Base-by-base conservation (phyloP, 2,888 invertebrate species). In the Metalampra italica region DNA sequence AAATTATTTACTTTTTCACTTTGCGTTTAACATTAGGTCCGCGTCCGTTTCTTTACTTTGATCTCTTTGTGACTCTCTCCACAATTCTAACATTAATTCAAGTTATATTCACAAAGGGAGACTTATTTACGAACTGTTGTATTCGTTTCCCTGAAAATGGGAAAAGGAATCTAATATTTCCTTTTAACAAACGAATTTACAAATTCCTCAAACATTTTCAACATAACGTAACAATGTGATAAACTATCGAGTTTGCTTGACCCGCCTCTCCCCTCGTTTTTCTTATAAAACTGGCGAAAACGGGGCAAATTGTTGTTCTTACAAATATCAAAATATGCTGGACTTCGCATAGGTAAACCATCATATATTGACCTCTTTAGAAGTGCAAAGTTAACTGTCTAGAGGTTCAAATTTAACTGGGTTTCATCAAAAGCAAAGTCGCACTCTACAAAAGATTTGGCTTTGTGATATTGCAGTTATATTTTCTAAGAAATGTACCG, bases 401-500 rank as follows among this genome's bases (percentile, higher is more conserved):
- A 34, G 52, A 43, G 55, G 52, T 51, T 57, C 50, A 52, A 40
- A 49, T 47, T 50, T 48, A 44, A 55, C 32, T 58, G 55, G 43
- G 1, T 2, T 34, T 11, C 39, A 34, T 53, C 43, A 53, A 53
- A 53, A 61, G 60, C 3, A 14, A 15, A 14, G 34, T 15, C 43
- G n/a, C 36, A 36, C 12, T 30, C 9, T 30, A 50, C 60, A 62
- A 56, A 60, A 62, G 59, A 58, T 69, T 71, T 66, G 64, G 66
- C 64, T 66, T 65, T 62, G 62, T 62, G 67, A 73, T 75, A 78
- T 75, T 68, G 69, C 71, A 62, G 71, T 75, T 72, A 76, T 78
- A 78, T 77, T 75, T 76, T 76, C 74, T 66, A 57, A 70, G 50
- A 63, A 71, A 66, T 68, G 66, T 62, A 66, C 66, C 61, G 61